phyloP scores from a whole-genome alignment of 2,797 vertebrate genomes.

The Cossypha dichroa region DNA sequence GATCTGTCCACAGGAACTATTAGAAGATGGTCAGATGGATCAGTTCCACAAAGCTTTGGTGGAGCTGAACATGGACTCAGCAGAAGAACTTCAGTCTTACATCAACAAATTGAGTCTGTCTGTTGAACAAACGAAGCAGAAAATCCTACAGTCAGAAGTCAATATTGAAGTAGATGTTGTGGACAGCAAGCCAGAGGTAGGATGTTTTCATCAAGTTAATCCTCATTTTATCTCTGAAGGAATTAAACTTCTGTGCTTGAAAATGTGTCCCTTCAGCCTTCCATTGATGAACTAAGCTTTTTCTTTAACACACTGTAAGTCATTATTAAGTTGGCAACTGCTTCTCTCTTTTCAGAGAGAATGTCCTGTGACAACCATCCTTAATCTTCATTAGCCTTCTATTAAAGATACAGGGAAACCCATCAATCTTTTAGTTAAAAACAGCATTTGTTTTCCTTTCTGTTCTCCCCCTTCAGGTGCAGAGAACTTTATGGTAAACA shows the following conservation, averaged over 20 bases:
- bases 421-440: neutral
- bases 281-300: neutral
- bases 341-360: neutral
- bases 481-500: neutral
- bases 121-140: constrained; percentile 88
- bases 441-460: neutral
- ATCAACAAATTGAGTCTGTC: constrained; percentile 90
- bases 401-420: neutral
- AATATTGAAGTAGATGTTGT: constrained; percentile 79
- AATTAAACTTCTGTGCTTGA: neutral
- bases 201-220: neutral
- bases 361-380: neutral
- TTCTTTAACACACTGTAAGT: neutral
- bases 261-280: neutral
- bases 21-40: constrained; percentile 92
- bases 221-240: neutral
- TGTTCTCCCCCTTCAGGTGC: neutral
- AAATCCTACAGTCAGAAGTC: constrained; percentile 83
- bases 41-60: constrained; percentile 92
- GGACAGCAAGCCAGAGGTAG: constrained; percentile 88
- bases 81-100: constrained; percentile 95
- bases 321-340: neutral
- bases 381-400: neutral
- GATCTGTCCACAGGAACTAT: constrained; percentile 82
- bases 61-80: constrained; percentile 97